Percentiles rank a stretch among this genome's conserved stretches.
phyloP scores from a whole-genome alignment of 2,113 vertebrate species.

The Orcinus orca region DNA sequence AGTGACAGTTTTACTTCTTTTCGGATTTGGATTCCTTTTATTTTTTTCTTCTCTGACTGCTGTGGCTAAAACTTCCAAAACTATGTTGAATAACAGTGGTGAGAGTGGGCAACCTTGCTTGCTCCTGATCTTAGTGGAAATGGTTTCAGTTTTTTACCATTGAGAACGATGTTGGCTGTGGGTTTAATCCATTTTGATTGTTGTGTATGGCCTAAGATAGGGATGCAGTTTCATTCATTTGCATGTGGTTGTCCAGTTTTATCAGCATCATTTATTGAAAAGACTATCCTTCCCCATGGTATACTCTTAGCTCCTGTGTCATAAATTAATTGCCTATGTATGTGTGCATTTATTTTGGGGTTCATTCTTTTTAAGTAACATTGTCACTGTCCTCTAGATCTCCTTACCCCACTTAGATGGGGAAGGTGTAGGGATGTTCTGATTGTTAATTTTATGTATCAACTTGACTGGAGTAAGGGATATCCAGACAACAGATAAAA shows the following conservation, averaged over 20 bases:
- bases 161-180: too few species aligned
- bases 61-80: too few species aligned
- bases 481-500: neutral
- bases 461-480: neutral
- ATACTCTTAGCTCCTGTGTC: too few species aligned
- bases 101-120: too few species aligned
- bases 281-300: neutral
- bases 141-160: too few species aligned
- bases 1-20: too few species aligned
- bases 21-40: too few species aligned
- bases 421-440: neutral
- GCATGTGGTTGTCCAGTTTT: neutral
- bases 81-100: too few species aligned
- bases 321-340: neutral
- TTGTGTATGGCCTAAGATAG: neutral
- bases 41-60: too few species aligned
- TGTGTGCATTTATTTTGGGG: neutral
- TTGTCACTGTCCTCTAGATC: neutral
- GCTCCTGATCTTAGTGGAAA: too few species aligned
- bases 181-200: neutral
- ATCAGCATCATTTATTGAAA: neutral
- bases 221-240: neutral
- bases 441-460: neutral
- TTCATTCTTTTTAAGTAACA: neutral
- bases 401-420: neutral